Percentiles rank a stretch among this genome's conserved stretches.
phyloP scores from a whole-genome alignment of 1,140 invertebrate species.

The Gonioctena quinquepunctata region DNA sequence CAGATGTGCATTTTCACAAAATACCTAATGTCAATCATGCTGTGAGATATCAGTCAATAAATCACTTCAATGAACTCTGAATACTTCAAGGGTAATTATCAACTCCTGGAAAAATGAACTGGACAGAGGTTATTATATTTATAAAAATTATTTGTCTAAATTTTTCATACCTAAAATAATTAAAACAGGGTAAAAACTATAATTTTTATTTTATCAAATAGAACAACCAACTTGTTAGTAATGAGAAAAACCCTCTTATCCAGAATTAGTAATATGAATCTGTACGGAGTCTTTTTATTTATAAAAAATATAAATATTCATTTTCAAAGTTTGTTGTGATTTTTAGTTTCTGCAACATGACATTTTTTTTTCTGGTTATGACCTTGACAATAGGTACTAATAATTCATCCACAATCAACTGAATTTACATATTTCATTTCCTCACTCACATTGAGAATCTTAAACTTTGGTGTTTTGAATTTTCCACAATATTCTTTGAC shows the following conservation, averaged over 20 bases:
- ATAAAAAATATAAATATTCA: not conserved
- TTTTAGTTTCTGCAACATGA: not conserved
- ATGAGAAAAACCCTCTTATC: no score
- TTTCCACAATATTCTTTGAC: not conserved
- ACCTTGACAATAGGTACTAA: not conserved
- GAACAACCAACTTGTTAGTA: no score
- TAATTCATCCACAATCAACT: not conserved
- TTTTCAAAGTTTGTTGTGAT: not conserved
- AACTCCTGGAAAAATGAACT: slow-evolving; percentile 31
- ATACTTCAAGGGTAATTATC: no score
- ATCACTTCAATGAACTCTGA: no score
- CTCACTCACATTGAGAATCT: not conserved
- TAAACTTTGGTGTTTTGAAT: not conserved
- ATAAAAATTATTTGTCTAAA: not conserved
- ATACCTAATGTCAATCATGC: not conserved
- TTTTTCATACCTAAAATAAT: no score
- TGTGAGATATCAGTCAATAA: slow-evolving; percentile 35
- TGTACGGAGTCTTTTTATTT: no score
- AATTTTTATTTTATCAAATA: no score
- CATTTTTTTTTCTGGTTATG: not conserved
- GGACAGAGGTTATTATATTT: no score
- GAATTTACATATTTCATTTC: not conserved
- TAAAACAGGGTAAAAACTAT: no score
- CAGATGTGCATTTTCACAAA: not conserved
- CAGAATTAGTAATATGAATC: no score